Evolutionary conservation across 2,797 vertebrate genomes (phyloP), one percentile per base, ranked within the genome.

Genomic region (Acanthurus tractus): DNA sequence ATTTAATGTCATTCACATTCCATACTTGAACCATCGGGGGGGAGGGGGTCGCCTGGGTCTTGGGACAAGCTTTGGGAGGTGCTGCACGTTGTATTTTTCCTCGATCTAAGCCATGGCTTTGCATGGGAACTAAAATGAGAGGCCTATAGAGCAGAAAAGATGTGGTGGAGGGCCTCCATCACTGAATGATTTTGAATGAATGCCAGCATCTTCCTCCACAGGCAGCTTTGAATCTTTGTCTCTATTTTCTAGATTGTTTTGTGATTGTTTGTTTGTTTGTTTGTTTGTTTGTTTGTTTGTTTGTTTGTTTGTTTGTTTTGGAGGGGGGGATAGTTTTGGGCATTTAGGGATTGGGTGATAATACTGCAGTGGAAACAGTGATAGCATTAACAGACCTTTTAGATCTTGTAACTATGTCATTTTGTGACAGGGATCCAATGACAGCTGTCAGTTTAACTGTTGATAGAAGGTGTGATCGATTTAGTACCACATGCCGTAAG

Each of bases 131-230:
- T 91, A 86, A 85, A 86, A 68, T 86, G 80, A 78, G 81, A 88
- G 81, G 87, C 91, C 90, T 89, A 83, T 88, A 81, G 89, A 90
- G 89, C 81, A 72, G 88, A 81, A 78, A 52, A 53, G 66, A 49
- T 17, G 67, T 18, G 70, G 70, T 61, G 68, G 76, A 71, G 79
- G 86, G 81, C 62, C 56, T 88, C 87, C 79, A 62, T 82, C 77
- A 67, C 57, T 76, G 84, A 91, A 89, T 88, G 83, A 81, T 82
- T 82, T 70, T 75, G 87, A 90, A 91, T 89, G 88, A 92, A 93
- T 93, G 92, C 91, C 92, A 91, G 89, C 90, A 92, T 93, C 89
- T 90, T 93, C 91, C 87, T 92, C 89, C 90, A 91, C 91, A 93
- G 88, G 90, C 90, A 92, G 92, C 91, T 93, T 93, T 89, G 84